Base-by-base conservation (phyloP, 2,888 invertebrate species). In the Ectropis crepuscularia region DNA sequence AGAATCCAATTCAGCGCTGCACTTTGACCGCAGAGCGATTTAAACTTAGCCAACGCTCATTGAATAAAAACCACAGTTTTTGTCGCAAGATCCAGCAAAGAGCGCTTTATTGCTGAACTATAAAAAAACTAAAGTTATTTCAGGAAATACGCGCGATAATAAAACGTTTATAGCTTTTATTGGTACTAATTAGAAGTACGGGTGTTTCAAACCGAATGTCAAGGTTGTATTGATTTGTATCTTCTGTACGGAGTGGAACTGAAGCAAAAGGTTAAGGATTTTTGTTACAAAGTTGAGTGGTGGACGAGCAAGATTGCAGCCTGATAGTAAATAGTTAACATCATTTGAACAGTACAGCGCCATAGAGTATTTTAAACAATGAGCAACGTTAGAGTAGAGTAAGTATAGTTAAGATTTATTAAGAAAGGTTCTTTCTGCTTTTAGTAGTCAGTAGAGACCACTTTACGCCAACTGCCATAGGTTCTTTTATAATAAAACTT, bases 131-230 rank as follows among this genome's bases (percentile, higher is more conserved):
- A 43, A 43, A 37, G 47, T 6, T 16, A 55, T 55, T 55, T 55
- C 39, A 55, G 47, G 39, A 39, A 55, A 41, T 39, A 39, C 47
- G 28, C 47, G 16, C 16, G 49, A 54, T 57, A 60, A 45, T 65
- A 63, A 68, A 68, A 61, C 62, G 47, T 63, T 63, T 68, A 58
- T 65, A 38, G 58, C 50, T 41, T 8, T 57, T 28, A 57, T 61
- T 51, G 50, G 47, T 37, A 53, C 62, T 67, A 53, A 68, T 70
- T 63, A 49, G 8, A 42, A n/a, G 6, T 42, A 61, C 51, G 10
- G 16, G 51, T 61, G 61, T n/a, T 53, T 53, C 65, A 46, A 67
- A 67, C 49, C 57, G 53, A 74, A 77, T 73, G 66, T 72, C 72
- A 78, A 75, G 73, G 76, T 57, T 61, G 42, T 43, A 42, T 46